Evolutionary conservation across 2,888 invertebrate genomes (phyloP).

Genomic region (Parnassius apollo): DNA sequence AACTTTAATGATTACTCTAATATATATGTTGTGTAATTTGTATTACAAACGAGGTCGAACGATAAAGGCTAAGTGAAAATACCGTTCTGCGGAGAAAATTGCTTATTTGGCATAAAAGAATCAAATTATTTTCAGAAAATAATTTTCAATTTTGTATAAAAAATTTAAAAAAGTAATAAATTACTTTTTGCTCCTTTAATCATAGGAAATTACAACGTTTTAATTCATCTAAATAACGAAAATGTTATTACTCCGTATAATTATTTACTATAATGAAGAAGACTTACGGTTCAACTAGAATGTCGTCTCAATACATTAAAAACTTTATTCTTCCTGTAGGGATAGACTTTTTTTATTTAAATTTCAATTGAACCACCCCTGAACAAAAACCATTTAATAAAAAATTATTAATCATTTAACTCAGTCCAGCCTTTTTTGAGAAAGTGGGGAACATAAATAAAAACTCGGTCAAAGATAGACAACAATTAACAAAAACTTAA

Average conservation of each 20-base stretch:
- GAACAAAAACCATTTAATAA: no score
- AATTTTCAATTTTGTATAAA: neutral
- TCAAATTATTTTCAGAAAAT: neutral
- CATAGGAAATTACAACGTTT: neutral
- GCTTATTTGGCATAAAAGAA: slow-evolving; percentile 18
- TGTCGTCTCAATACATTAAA: no score
- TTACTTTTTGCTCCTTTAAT: neutral
- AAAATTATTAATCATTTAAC: no score
- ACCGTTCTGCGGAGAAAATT: slow-evolving; percentile 20
- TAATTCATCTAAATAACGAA: neutral
- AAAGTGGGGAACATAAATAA: no score
- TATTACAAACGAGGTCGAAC: slow-evolving; percentile 10
- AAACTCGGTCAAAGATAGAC: no score
- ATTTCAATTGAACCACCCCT: no score
- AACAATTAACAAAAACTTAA: no score
- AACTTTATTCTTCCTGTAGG: no score
- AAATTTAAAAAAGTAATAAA: neutral
- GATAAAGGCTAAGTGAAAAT: slow-evolving; percentile 19
- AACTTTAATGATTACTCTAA: slow-evolving; percentile 13
- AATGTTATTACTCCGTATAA: neutral
- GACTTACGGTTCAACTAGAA: no score
- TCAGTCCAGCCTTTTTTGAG: no score
- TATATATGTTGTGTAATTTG: slow-evolving; percentile 13
- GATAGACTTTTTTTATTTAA: no score
- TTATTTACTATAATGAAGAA: no score